Percentiles rank a stretch among this genome's conserved stretches.
Evolutionary conservation across 1,140 invertebrate genomes (phyloP).

Genomic region (Tigriopus japonicus): DNA sequence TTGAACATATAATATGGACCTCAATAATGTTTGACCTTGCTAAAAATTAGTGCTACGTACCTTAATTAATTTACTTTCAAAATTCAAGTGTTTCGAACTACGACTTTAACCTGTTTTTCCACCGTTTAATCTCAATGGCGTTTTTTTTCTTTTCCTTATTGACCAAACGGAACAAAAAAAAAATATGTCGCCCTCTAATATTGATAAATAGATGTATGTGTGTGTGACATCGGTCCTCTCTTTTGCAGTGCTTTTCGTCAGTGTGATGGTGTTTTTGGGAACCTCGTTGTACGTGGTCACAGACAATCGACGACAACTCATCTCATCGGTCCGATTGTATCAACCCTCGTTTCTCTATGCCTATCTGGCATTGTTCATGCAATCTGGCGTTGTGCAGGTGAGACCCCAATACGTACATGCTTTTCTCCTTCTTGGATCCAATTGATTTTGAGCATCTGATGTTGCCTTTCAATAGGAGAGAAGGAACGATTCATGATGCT

Average conservation of each 20-base stretch:
- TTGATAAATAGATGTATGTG: neutral
- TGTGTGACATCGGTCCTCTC: neutral
- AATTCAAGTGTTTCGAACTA: too few species aligned
- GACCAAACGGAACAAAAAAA: neutral
- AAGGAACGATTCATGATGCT: too few species aligned
- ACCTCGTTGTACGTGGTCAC: slow-evolving; percentile 48
- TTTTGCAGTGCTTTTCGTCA: slow-evolving; percentile 44
- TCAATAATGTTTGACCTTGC: too few species aligned
- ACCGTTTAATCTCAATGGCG: neutral
- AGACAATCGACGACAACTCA: slow-evolving; percentile 28
- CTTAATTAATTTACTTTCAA: too few species aligned
- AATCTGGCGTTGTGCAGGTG: slow-evolving; percentile 32
- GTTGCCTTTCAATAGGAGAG: too few species aligned
- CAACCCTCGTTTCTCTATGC: slow-evolving; percentile 67
- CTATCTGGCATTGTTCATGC: slow-evolving; percentile 52
- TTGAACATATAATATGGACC: too few species aligned
- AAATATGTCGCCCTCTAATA: neutral
- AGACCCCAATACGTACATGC: neutral
- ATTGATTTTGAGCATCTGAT: too few species aligned
- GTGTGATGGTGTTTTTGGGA: slow-evolving; percentile 54
- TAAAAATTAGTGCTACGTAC: too few species aligned
- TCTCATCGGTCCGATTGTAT: slow-evolving; percentile 30
- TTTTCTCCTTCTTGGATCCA: too few species aligned
- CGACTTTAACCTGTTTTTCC: too few species aligned
- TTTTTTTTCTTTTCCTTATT: neutral